phyloP scores from a whole-genome alignment of 2,797 vertebrate genomes.

The Threskiornis aethiopicus region DNA sequence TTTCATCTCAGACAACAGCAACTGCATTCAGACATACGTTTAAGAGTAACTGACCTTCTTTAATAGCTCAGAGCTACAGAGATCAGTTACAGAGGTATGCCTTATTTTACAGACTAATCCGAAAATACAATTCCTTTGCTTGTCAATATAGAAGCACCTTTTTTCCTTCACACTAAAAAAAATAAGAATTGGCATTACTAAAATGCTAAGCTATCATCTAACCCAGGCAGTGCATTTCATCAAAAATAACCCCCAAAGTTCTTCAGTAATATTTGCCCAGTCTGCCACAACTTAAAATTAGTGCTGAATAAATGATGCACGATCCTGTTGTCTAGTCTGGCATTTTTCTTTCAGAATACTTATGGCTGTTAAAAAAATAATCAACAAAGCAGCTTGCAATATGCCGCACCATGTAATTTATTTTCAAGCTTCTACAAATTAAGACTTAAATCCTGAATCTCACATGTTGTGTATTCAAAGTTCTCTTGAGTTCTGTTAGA shows the following conservation, averaged over 20 bases:
- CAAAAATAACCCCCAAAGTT: background rate
- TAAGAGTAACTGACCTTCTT: background rate
- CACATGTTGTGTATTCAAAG: background rate
- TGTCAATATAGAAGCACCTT: background rate
- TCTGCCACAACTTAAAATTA: conserved; percentile 23
- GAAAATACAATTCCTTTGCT: background rate
- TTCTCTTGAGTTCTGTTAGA: background rate
- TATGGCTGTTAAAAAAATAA: background rate
- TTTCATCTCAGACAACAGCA: background rate
- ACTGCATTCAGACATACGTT: background rate
- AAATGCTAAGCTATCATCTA: background rate
- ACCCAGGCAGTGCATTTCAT: background rate
- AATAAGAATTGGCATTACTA: background rate
- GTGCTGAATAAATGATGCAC: background rate
- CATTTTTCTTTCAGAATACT: conserved; percentile 33
- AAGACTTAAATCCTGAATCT: background rate
- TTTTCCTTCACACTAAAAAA: background rate
- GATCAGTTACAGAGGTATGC: background rate
- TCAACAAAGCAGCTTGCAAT: background rate
- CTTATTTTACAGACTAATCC: background rate
- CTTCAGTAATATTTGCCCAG: background rate
- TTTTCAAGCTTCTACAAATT: conserved; percentile 24
- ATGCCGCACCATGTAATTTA: background rate
- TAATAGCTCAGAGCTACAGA: background rate
- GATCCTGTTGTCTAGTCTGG: background rate